Evolutionary conservation across 2,113 vertebrate species (phyloP).

Genomic region (Turdus rufiventris): DNA sequence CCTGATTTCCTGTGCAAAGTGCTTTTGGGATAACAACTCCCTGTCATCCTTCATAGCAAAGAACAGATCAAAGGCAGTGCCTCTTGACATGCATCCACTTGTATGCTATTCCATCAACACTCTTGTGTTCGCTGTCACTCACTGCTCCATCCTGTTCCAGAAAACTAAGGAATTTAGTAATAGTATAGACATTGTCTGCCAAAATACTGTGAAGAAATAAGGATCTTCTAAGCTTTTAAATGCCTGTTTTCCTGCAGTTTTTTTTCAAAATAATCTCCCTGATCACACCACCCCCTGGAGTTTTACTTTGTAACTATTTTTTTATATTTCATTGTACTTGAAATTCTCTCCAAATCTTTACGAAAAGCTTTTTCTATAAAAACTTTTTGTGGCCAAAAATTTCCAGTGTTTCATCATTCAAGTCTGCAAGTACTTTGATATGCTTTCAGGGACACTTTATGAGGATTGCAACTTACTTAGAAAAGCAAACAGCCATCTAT

Average conservation of each 20-base stretch:
- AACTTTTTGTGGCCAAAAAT: background rate
- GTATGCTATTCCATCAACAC: background rate
- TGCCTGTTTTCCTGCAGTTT: background rate
- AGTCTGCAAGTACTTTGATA: background rate
- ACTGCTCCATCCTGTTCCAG: background rate
- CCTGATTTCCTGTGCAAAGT: slow-evolving; percentile 57
- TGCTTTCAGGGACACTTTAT: background rate
- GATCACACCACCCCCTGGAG: background rate
- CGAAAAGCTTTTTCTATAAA: background rate
- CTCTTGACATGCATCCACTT: background rate
- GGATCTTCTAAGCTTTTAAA: background rate
- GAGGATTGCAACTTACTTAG: background rate
- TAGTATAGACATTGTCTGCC: background rate
- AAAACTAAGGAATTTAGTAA: background rate
- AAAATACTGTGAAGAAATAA: background rate
- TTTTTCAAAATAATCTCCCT: background rate
- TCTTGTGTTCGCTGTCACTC: background rate
- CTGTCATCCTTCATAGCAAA: slow-evolving; percentile 22
- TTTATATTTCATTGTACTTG: background rate
- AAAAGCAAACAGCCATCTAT: background rate
- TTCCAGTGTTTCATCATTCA: background rate
- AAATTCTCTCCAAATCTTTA: background rate
- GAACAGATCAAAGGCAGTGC: slow-evolving; percentile 11
- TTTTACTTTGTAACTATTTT: background rate
- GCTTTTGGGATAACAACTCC: slow-evolving; percentile 56